phyloP scores from a whole-genome alignment of 2,888 invertebrate genomes.

The Agrotis segetum region DNA sequence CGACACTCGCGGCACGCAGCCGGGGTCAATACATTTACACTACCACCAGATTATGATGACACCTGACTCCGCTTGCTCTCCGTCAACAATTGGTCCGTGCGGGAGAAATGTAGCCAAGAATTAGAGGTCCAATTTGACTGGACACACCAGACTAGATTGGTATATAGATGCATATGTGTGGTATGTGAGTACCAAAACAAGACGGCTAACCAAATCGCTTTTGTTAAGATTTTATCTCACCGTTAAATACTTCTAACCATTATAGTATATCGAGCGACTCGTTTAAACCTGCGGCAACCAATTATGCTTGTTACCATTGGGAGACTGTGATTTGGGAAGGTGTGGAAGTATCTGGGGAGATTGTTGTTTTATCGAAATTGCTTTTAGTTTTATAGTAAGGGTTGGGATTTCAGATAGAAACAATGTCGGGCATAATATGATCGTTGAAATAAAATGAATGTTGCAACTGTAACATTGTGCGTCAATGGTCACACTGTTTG shows the following conservation, averaged over 20 bases:
- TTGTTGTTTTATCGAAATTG: constrained; percentile 53
- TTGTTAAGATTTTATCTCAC: constrained; percentile 90
- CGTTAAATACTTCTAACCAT: constrained; percentile 90
- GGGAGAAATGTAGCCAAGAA: constrained; percentile 66
- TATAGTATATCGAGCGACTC: constrained; percentile 86
- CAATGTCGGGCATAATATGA: constrained; percentile 7
- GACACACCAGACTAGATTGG: constrained; percentile 78
- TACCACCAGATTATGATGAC: constrained; percentile 77
- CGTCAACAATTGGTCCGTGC: constrained; percentile 57
- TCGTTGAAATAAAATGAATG: constrained; percentile 13
- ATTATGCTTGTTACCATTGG: constrained; percentile 82
- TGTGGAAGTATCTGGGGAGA: constrained; percentile 58
- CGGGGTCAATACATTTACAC: constrained; percentile 89
- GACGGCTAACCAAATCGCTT: constrained; percentile 90
- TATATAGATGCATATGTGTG: constrained; percentile 87
- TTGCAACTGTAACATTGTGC: constrained; percentile 16
- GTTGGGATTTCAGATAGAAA: constrained; percentile 14
- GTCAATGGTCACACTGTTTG: constrained; percentile 14
- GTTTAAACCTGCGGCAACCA: constrained; percentile 84
- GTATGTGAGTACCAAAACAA: constrained; percentile 88
- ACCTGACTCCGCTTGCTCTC: constrained; percentile 71
- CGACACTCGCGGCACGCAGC: constrained; percentile 87
- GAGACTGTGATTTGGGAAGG: constrained; percentile 78
- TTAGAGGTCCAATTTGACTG: constrained; percentile 74
- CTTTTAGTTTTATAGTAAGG: constrained; percentile 48